Percentiles rank a stretch among this genome's conserved stretches.
phyloP scores from a whole-genome alignment of 2,797 vertebrate genomes.

The Sebastolobus altivelis region DNA sequence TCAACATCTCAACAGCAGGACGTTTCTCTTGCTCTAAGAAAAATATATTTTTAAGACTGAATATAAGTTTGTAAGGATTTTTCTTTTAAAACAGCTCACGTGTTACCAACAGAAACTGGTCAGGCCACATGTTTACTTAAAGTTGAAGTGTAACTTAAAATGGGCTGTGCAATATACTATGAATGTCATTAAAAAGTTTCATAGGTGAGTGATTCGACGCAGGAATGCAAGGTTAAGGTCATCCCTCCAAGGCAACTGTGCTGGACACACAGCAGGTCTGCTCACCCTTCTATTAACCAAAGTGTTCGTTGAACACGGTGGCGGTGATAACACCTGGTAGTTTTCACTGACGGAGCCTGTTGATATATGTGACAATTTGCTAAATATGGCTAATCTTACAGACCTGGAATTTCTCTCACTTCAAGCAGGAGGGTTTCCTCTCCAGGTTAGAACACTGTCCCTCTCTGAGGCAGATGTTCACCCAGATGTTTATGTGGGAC shows the following conservation, averaged over 20 bases:
- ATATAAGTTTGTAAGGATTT: neutral
- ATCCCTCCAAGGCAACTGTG: neutral
- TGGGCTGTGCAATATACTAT: neutral
- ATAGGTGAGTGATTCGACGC: constrained; percentile 4
- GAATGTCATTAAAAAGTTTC: constrained; percentile 14
- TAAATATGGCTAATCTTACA: constrained; percentile 38
- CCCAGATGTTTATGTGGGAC: constrained; percentile 46
- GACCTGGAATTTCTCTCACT: constrained; percentile 47
- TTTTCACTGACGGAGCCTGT: constrained; percentile 41
- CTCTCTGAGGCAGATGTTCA: constrained; percentile 52
- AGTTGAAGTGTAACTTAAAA: constrained; percentile 31
- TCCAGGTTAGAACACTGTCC: constrained; percentile 1
- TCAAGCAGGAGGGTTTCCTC: constrained; percentile 34
- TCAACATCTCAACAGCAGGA: neutral
- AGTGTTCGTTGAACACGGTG: constrained; percentile 7
- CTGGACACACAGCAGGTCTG: constrained; percentile 17
- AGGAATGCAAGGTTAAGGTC: constrained; percentile 58
- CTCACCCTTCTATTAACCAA: neutral
- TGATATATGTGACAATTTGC: constrained; percentile 44
- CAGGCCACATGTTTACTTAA: neutral
- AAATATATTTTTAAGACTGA: neutral
- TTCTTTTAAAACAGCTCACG: neutral
- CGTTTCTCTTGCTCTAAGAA: neutral
- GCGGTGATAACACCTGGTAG: constrained; percentile 52
- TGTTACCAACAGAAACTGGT: neutral